Evolutionary conservation across 1,140 invertebrate species (phyloP), one percentile per base, ranked within the genome.

Genomic region (Neodiprion fabricii): DNA sequence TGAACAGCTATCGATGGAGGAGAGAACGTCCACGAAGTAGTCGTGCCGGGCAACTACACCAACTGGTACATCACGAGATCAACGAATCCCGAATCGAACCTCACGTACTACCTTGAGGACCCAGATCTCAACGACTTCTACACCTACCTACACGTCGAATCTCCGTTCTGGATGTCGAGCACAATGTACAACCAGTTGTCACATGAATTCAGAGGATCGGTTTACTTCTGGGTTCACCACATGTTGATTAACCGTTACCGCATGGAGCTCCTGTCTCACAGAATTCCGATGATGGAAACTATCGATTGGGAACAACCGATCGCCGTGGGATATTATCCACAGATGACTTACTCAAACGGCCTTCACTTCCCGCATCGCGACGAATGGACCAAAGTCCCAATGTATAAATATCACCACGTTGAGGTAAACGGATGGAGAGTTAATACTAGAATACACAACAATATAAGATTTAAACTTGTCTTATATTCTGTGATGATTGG

Each of bases 91-190:
- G 89, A 90, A 73, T 85, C 89, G 72, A 84, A 89, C 50, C 47
- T 95, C 40, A 87, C 85, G 49, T 95, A 95, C 82, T 95, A 91
- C 86, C 91, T 91, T 0, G 92, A 95, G 78, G 94, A 94, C 83
- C 82, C 91, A 74, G 91, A 90, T 70, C 84, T 94, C 12, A 95
- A 94, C 81, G 77, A 89, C 1, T 91, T 90, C 76, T 94, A 95
- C 85, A 93, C 92, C 83, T 90, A 92, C 77, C 84, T 86, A 71
- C 90, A 92, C 68, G 76, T 93, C 49, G 87, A 91, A 23, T 92
- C 91, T 76, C 93, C 94, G 1, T 88, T 85, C 79, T 94, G 91
- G 90, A 87, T 92, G 70, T 87, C 85, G 77, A 87, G 88, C 75
- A 85, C 90, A 40, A 77, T 88, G 10, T 88, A 87, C 77, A 5